Base-by-base conservation (phyloP, 1,140 invertebrate species). In the Calliphora vicina region DNA sequence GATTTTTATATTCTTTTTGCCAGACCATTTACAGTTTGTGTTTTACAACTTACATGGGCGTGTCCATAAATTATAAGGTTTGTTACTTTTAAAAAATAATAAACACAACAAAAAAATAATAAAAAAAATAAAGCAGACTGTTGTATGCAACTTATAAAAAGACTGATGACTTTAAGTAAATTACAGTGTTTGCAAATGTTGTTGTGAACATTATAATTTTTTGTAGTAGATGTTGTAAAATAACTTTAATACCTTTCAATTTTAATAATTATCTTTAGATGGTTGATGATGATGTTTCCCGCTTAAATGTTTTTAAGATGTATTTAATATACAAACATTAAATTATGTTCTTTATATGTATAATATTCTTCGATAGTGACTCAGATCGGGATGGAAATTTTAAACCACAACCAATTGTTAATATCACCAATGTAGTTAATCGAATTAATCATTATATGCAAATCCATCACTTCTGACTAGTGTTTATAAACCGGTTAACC, bases 161-260 rank as follows among this genome's bases (percentile, higher is more conserved):
- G 50, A 57, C 15, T 57, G n/a, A n/a, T 50, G 71, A 83, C 50
- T 85, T 88, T 89, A 88, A 89, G 88, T 89, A 89, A 89, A 89
- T 89, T 89, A 89, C 88, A 88, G 88, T 89, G 87, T 87, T 87
- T 88, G 87, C 87, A 88, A 88, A 88, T 89, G 87, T 89, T 88
- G 87, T 88, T 89, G 88, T 89, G 88, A 89, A 89, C 88, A 89
- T 89, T 89, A 89, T 89, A 76, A 20, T 76, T 76, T 42, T 43
- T 42, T 42, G n/a, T 76, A 35, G 25, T 35, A 12, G 20, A n/a
- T n/a, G 26, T 74, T 35, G 45, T 80, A 88, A 86, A 26, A 27
- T 23, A 45, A n/a, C 27, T 20, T 80, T 57, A 35, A 35, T 35
- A 35, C 35, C 35, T 15, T 78, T 17, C 74, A 50, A n/a, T 42